Percentiles rank a stretch among this genome's conserved stretches.
These are phyloP conservation scores for Chaetorhynchus papuensis DNA, from an alignment of 2,113 vertebrate genomes.

Conservation along the genomic window DNA sequence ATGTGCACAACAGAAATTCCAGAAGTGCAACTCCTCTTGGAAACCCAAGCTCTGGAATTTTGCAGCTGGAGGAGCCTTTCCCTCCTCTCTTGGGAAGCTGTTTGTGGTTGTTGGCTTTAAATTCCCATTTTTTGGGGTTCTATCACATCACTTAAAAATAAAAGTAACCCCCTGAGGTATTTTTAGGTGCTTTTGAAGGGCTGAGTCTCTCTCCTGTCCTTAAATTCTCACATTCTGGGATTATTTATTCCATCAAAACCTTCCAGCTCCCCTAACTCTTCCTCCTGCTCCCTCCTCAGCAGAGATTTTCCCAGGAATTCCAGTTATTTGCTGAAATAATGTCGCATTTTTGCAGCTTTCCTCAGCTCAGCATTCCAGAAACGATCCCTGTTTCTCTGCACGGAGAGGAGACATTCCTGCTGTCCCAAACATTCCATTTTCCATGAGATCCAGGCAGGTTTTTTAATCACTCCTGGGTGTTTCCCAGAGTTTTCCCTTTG, in stretches of 20 bases:
- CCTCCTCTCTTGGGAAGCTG: background rate
- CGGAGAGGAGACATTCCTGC: background rate
- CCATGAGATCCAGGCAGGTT: background rate
- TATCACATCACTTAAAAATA: background rate
- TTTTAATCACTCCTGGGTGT: background rate
- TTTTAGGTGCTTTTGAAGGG: background rate
- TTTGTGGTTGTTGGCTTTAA: background rate
- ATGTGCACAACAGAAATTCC: background rate
- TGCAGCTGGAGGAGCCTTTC: background rate
- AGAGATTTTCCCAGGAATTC: background rate
- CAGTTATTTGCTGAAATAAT: background rate
- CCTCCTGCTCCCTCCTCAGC: background rate
- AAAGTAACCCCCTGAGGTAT: background rate
- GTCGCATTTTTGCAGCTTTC: background rate
- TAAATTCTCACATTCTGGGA: background rate
- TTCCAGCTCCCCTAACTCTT: background rate
- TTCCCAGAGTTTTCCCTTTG: background rate
- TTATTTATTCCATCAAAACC: background rate
- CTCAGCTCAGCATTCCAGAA: background rate
- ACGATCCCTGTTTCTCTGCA: background rate
- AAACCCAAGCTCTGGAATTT: background rate
- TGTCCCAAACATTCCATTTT: background rate
- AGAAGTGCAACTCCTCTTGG: background rate
- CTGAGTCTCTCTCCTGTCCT: background rate
- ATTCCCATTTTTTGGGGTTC: background rate